Evolutionary conservation across 2,797 vertebrate genomes (phyloP), one percentile per base, ranked within the genome.

Genomic region (Brachymystax lenok): DNA sequence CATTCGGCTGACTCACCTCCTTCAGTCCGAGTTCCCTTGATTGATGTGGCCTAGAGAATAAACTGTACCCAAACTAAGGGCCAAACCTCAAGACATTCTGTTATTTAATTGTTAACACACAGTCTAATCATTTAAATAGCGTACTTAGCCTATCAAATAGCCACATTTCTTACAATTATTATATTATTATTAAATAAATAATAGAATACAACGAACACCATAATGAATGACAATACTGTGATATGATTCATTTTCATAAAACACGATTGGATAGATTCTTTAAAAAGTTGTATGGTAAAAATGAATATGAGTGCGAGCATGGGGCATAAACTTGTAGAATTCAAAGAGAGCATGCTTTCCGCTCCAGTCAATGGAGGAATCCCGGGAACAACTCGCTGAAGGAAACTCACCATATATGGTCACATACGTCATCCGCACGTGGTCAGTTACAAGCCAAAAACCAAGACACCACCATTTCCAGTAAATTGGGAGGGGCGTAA

Each of bases 361-460:
- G 21, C n/a, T 63, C 21, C 59, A 12, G 59, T 63, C 59, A 63
- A 51, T 67, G 46, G 50, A 86, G 92, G 94, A 88, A 92, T 92
- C 91, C 94, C 93, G 73, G 69, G 54, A 82, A 84, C 64, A 10
- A n/a, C 71, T 10, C 83, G 77, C 71, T 13, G 51, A 81, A 93
- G 93, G 93, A 93, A 94, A 90, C 82, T 86, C 85, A 67, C 93
- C 93, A 92, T 70, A 94, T 93, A 91, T 95, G 95, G 94, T 76
- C 79, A 94, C 59, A 83, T 92, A 93, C 95, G 93, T 94, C 88
- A 92, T 1, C 4, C 19, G 0, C 92, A 92, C 88, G 89, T 92
- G 92, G 0, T 46, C 40, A 13, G 10, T 46, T 46, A 80, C 74
- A 1, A 0, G 0, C 79, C 80, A 80, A 85, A 86, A 86, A 81